Evolutionary conservation across 2,888 invertebrate genomes (phyloP).

Genomic region (Meandrusa payeni): DNA sequence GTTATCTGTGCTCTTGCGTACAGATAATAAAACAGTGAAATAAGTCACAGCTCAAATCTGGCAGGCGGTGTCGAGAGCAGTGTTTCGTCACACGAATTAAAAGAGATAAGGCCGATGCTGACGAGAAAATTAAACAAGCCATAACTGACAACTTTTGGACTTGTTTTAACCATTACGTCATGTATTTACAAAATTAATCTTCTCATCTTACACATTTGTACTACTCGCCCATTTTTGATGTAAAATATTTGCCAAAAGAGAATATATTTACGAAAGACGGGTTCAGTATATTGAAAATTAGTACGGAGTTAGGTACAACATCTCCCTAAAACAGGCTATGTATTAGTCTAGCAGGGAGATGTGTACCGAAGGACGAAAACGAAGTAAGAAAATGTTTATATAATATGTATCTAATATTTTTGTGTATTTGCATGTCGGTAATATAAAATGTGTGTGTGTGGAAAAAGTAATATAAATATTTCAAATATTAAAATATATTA

Average conservation of each 20-base stretch:
- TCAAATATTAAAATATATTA: no score
- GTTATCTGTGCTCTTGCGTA: conserved; percentile 14
- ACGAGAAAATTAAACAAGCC: conserved; percentile 17
- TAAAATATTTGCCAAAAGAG: not conserved
- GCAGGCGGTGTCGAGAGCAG: conserved; percentile 8
- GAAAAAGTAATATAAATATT: no score
- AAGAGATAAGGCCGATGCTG: conserved; percentile 19
- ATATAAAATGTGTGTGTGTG: no score
- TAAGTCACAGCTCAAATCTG: conserved; percentile 18
- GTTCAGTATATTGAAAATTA: no score
- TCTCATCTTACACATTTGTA: conserved; percentile 16
- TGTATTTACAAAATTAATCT: conserved; percentile 14
- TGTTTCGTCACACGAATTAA: conserved; percentile 24
- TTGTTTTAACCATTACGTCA: conserved; percentile 23
- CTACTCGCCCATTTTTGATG: conserved; percentile 5
- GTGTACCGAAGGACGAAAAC: no score
- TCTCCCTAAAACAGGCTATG: no score
- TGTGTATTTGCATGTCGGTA: no score
- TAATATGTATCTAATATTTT: no score
- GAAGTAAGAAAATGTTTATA: no score
- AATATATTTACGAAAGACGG: no score
- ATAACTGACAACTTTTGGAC: conserved; percentile 18
- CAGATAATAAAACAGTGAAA: conserved; percentile 21
- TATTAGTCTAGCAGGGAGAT: no score
- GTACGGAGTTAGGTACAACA: no score